A percentile compares a stretch with the other conserved stretches of the same genome.
phyloP scores from a whole-genome alignment of 2,113 vertebrate genomes.

The Pangasianodon gigas region DNA sequence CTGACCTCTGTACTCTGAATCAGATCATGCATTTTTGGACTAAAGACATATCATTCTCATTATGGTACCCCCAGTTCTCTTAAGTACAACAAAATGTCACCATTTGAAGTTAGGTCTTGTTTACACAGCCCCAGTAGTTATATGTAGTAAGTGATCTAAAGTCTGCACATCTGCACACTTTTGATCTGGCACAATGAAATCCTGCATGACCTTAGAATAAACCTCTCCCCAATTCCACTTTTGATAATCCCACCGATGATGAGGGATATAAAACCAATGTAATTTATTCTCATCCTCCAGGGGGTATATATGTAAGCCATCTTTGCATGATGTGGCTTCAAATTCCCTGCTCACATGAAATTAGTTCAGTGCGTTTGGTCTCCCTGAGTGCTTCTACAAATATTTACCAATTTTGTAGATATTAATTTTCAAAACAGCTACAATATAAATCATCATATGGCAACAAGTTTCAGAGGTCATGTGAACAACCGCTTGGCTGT shows the following conservation, averaged over 20 bases:
- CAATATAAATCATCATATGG: neutral
- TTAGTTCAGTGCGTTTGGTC: neutral
- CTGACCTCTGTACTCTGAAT: neutral
- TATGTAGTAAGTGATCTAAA: neutral
- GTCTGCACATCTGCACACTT: conserved; percentile 15
- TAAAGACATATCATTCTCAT: neutral
- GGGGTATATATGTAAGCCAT: neutral
- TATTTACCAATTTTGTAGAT: neutral
- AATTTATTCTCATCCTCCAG: neutral
- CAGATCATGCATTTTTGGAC: neutral
- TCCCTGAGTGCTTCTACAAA: neutral
- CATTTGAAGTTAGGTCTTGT: neutral
- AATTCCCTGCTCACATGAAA: neutral
- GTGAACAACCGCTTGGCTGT: neutral
- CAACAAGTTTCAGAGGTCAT: neutral
- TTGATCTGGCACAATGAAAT: conserved; percentile 18
- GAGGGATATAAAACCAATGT: neutral
- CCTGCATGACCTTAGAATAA: conserved; percentile 11
- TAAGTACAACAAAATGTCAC: neutral
- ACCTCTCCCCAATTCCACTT: conserved; percentile 12
- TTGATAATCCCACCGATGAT: neutral
- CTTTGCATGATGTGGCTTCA: neutral
- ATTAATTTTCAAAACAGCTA: neutral
- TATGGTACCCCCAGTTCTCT: neutral
- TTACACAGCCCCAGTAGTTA: neutral